A percentile compares a stretch with the other conserved stretches of the same genome.
Conservation (phyloP, 2,888 invertebrate species). For the Scaptomyza parva region DNA sequence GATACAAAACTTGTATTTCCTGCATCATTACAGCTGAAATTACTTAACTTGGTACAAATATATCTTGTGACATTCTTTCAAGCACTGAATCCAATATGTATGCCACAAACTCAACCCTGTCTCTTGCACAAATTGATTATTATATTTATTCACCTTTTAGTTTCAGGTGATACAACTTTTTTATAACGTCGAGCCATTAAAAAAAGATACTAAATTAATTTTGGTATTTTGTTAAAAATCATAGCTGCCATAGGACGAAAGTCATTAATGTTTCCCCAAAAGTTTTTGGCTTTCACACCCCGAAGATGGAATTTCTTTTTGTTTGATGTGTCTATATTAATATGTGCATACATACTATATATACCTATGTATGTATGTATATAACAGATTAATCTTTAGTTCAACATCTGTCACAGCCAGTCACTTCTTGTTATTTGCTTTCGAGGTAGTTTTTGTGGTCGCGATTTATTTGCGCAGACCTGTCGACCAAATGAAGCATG, state of each 20-base stretch:
- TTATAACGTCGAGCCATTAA: too few species aligned
- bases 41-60: too few species aligned
- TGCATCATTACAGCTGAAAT: too few species aligned
- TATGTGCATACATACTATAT: slow-evolving; percentile 23
- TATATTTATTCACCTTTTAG: too few species aligned
- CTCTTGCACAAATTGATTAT: too few species aligned
- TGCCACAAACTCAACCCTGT: too few species aligned
- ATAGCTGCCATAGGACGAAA: not conserved
- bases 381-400: slow-evolving; percentile 50
- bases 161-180: too few species aligned
- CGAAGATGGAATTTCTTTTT: slow-evolving; percentile 5
- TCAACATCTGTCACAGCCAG: slow-evolving; percentile 63
- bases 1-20: too few species aligned
- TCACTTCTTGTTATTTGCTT: slow-evolving; percentile 39
- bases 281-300: not conserved
- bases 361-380: slow-evolving; percentile 20
- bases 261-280: not conserved
- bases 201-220: too few species aligned
- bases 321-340: slow-evolving; percentile 18
- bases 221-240: not conserved
- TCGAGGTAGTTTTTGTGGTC: slow-evolving; percentile 50
- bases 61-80: too few species aligned
- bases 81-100: too few species aligned
- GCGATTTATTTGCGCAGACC: slow-evolving; percentile 84
- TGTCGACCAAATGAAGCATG: slow-evolving; percentile 86